These are phyloP conservation scores for Drosophila kohkoa DNA, from an alignment of 1,140 invertebrate genomes.

Conservation along the genomic window DNA sequence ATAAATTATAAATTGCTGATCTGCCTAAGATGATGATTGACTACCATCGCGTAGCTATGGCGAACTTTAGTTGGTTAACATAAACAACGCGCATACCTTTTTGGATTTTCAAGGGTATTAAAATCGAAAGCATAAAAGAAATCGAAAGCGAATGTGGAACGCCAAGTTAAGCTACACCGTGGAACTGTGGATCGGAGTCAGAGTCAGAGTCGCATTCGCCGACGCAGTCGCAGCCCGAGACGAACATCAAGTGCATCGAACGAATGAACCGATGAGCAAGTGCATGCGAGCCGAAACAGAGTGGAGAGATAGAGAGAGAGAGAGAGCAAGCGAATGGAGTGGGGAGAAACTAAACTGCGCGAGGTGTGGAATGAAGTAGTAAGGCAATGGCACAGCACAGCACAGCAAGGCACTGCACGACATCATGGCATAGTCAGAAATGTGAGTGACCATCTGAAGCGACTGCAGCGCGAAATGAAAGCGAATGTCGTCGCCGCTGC, in stretches of 20 bases:
- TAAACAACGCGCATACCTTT: slow-evolving; percentile 29
- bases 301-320: background rate
- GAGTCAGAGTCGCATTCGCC: slow-evolving; percentile 29
- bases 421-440: slow-evolving; percentile 46
- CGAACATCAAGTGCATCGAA: slow-evolving; percentile 76
- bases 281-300: slow-evolving; percentile 28
- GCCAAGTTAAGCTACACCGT: slow-evolving; percentile 23
- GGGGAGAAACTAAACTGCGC: background rate
- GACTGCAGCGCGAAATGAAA: slow-evolving; percentile 69
- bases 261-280: slow-evolving; percentile 63
- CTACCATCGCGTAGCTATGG: too few relatives aligned
- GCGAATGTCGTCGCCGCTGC: slow-evolving; percentile 65
- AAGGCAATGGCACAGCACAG: slow-evolving; percentile 51
- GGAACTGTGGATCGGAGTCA: slow-evolving; percentile 37
- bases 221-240: slow-evolving; percentile 25
- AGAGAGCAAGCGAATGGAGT: background rate
- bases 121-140: slow-evolving; percentile 78
- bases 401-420: slow-evolving; percentile 49
- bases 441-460: slow-evolving; percentile 69
- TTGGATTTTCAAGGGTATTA: slow-evolving; percentile 70
- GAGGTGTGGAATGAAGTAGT: slow-evolving; percentile 33
- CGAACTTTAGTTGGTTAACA: background rate
- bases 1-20: too few relatives aligned
- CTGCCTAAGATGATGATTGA: too few relatives aligned
- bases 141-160: slow-evolving; percentile 71